Conservation (phyloP, 2,888 invertebrate genomes). For the Exephanes ischioxanthus region DNA sequence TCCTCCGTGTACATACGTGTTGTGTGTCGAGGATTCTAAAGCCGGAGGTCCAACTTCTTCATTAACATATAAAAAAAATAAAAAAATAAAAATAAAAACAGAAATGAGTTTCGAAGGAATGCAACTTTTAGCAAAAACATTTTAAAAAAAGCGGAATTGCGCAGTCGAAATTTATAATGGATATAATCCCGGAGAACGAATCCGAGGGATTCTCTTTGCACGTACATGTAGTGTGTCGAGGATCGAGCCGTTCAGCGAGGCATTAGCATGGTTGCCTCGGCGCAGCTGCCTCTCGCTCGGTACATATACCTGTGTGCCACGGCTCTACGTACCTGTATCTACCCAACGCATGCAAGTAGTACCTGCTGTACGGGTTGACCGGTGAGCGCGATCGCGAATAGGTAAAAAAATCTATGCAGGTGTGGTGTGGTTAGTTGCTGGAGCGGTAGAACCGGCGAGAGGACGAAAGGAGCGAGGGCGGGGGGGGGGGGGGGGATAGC, state of each 20-base stretch:
- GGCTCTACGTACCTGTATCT: background rate
- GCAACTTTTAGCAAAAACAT: too few species aligned
- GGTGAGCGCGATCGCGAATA: constrained; percentile 70
- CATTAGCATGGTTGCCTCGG: constrained; percentile 65
- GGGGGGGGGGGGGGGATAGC: background rate
- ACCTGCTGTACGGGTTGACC: constrained; percentile 57
- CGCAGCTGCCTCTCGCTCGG: constrained; percentile 64
- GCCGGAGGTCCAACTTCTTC: too few species aligned
- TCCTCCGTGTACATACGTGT: background rate
- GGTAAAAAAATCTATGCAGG: constrained; percentile 72
- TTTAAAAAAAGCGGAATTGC: too few species aligned
- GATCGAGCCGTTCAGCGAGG: constrained; percentile 53
- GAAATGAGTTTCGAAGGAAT: too few species aligned
- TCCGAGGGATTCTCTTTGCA: background rate
- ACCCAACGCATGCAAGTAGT: constrained; percentile 15
- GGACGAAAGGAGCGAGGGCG: constrained; percentile 18
- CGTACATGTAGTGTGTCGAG: background rate
- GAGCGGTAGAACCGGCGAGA: constrained; percentile 51
- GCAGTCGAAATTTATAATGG: too few species aligned
- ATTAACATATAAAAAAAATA: too few species aligned
- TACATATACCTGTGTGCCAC: constrained; percentile 21
- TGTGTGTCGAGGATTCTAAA: background rate
- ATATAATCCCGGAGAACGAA: background rate
- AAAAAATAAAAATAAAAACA: too few species aligned
- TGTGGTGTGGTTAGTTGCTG: constrained; percentile 69